Percentiles rank a stretch among this genome's conserved stretches.
Conservation (phyloP, 2,888 invertebrate genomes). For the Incurvaria masculella region DNA sequence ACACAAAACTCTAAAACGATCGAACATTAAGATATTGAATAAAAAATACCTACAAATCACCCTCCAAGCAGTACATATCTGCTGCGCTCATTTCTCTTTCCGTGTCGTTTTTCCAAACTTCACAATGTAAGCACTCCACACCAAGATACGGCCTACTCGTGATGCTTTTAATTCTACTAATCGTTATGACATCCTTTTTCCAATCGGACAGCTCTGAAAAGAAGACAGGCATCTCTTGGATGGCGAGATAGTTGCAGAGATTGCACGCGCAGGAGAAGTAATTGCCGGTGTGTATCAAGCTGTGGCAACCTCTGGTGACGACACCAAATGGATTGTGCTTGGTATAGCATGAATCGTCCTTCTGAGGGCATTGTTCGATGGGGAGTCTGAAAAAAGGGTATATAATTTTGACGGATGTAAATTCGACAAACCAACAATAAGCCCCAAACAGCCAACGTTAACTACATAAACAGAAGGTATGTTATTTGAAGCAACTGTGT, state of each 20-base stretch:
- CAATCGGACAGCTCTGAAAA: constrained; percentile 32
- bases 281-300: constrained; percentile 29
- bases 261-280: constrained; percentile 40
- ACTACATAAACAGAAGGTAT: too few species aligned
- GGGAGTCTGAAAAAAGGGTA: constrained; percentile 27
- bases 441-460: too few species aligned
- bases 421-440: too few species aligned
- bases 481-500: too few species aligned
- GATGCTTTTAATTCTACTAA: constrained; percentile 30
- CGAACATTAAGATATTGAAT: not conserved
- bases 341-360: constrained; percentile 35
- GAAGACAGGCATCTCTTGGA: constrained; percentile 35
- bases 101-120: constrained; percentile 28
- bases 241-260: constrained; percentile 38
- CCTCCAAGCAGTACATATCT: constrained; percentile 31
- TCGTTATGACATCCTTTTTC: constrained; percentile 35
- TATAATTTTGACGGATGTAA: too few species aligned
- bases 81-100: constrained; percentile 22
- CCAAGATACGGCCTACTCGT: constrained; percentile 32
- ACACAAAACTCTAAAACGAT: too few species aligned
- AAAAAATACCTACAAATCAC: constrained; percentile 32
- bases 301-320: constrained; percentile 38
- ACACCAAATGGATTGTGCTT: constrained; percentile 42
- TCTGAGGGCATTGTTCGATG: constrained; percentile 25
- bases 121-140: constrained; percentile 38